phyloP scores from a whole-genome alignment of 2,797 vertebrate species.

The Myotis myotis region DNA sequence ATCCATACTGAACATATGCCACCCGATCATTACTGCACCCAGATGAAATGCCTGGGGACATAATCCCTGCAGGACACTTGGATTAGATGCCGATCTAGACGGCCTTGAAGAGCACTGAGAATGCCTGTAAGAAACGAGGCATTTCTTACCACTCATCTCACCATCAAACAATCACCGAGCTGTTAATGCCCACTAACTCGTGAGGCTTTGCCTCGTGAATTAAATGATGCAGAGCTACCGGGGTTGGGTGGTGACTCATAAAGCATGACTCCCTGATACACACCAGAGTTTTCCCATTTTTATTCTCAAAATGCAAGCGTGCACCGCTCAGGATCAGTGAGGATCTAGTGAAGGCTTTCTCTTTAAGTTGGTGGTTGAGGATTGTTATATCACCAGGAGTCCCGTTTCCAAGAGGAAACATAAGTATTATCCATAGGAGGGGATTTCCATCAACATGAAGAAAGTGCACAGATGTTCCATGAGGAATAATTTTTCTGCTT shows the following conservation, averaged over 20 bases:
- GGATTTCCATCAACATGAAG: not conserved
- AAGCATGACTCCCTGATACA: not conserved
- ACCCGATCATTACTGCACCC: not conserved
- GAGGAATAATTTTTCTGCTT: not conserved
- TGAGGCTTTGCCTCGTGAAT: not conserved
- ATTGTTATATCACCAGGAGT: not conserved
- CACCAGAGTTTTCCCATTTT: not conserved
- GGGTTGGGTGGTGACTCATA: not conserved
- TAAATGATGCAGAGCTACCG: not conserved
- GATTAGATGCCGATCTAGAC: not conserved
- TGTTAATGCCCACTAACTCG: not conserved
- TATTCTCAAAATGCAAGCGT: not conserved
- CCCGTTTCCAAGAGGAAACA: not conserved
- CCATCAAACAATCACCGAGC: not conserved
- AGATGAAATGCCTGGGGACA: not conserved
- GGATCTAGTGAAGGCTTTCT: not conserved
- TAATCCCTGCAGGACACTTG: not conserved
- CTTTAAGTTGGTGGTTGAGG: not conserved
- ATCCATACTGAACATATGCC: not conserved
- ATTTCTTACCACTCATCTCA: not conserved
- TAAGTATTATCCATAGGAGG: not conserved
- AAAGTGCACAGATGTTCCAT: not conserved
- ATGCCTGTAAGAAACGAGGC: not conserved
- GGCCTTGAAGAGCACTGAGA: not conserved
- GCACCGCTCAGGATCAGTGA: not conserved